Evolutionary conservation across 2,113 vertebrate species (phyloP).

Genomic region (Hoplias malabaricus): DNA sequence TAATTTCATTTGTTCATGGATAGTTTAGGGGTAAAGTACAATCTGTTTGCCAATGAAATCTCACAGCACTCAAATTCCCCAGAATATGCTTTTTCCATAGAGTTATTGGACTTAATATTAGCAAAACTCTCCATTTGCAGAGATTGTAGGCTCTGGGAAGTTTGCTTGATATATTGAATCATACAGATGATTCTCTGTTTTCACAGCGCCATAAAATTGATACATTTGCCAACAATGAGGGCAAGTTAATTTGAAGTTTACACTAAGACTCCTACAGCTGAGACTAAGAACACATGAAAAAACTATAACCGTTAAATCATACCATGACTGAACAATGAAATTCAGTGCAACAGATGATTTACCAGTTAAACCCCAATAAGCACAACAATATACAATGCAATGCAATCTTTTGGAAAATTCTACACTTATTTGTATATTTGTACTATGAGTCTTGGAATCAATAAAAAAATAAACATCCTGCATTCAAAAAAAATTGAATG

Average conservation of each 20-base stretch:
- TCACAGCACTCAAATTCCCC: not conserved
- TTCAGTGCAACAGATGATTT: not conserved
- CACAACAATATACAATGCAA: not conserved
- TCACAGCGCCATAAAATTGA: not conserved
- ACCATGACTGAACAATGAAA: not conserved
- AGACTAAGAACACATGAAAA: slow-evolving; percentile 12
- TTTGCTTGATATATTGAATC: not conserved
- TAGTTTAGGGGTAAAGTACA: not conserved
- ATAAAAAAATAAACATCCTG: not conserved
- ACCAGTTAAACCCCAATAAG: not conserved
- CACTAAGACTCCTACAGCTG: not conserved
- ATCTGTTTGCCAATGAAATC: slow-evolving; percentile 14
- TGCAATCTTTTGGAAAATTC: not conserved
- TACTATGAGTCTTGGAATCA: not conserved
- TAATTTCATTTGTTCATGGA: too few species aligned
- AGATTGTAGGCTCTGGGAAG: not conserved
- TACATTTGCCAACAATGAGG: slow-evolving; percentile 6
- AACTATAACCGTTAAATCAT: not conserved
- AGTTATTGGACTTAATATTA: not conserved
- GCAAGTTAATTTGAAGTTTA: slow-evolving; percentile 13
- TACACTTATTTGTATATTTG: not conserved
- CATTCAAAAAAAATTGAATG: not conserved
- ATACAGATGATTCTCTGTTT: not conserved
- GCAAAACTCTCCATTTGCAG: not conserved
- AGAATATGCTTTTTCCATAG: not conserved